Percentiles rank a stretch among this genome's conserved stretches.
Evolutionary conservation across 2,888 invertebrate genomes (phyloP).

Genomic region (Hololepta plana): DNA sequence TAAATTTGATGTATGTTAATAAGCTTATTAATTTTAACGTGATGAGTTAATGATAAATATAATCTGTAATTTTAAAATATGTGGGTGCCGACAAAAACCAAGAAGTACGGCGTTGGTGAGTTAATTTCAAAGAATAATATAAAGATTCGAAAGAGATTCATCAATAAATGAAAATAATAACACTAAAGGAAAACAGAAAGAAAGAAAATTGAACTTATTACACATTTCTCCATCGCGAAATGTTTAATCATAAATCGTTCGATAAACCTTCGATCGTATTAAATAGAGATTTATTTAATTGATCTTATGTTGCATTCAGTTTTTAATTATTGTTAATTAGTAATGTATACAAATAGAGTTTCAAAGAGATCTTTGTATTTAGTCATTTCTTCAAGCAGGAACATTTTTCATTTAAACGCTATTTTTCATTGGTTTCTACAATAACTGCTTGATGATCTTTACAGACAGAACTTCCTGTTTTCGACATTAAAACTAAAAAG

Average conservation of each 20-base stretch:
- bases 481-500: constrained; percentile 20
- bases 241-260: too few relatives aligned
- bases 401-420: constrained; percentile 1
- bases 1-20: too few relatives aligned
- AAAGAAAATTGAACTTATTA: too few relatives aligned
- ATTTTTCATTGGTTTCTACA: constrained; percentile 1
- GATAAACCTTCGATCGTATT: too few relatives aligned
- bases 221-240: too few relatives aligned
- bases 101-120: constrained; percentile 61
- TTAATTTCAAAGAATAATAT: too few relatives aligned
- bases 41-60: constrained; percentile 8
- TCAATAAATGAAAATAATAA: too few relatives aligned
- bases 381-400: too few relatives aligned
- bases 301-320: too few relatives aligned
- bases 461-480: constrained; percentile 18
- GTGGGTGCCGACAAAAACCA: constrained; percentile 57
- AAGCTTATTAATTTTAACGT: constrained; percentile 7
- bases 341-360: constrained; percentile 1
- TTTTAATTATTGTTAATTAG: too few relatives aligned
- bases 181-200: constrained; percentile 1
- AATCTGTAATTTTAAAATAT: constrained; percentile 30
- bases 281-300: too few relatives aligned
- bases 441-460: constrained; percentile 13
- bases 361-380: constrained; percentile 2
- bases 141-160: too few relatives aligned